Evolutionary conservation across 2,797 vertebrate species (phyloP), one percentile per base, ranked within the genome.

Genomic region (Miichthys miiuy): DNA sequence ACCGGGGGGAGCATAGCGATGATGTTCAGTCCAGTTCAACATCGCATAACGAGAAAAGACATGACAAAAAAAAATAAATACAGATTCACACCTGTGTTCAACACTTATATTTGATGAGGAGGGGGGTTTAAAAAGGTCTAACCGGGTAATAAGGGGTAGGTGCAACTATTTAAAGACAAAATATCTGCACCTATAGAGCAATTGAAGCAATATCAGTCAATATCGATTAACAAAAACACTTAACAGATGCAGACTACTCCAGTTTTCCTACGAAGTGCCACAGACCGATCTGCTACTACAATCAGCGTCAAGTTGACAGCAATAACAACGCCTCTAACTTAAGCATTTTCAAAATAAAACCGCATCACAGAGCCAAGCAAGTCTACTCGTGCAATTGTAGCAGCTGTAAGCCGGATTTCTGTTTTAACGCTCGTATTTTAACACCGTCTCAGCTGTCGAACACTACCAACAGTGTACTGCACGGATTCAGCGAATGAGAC

Each of bases 291-390:
- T 51, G 75, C 48, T 30, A 60, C 69, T 72, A 72, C 50, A 4
- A 20, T 4, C 62, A 16, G 12, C n/a, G 64, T 77, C 72, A 88
- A 84, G 73, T 20, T 57, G 5, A 1, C 54, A 2, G 55, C 0
- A 72, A 52, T 9, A 13, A 6, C 9, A 14, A 1, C 12, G n/a
- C 44, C 23, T 42, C 2, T 27, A 3, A 5, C 18, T 8, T 0
- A 16, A 3, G 4, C 0, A 1, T 4, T 75, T 91, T 84, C 85
- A 87, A 73, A 88, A 80, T 85, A 82, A 83, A 76, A 65, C 18
- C 0, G 1, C 46, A 2, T 42, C 46, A 5, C 6, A 14, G 21
- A 65, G 9, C 2, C 5, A 23, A 6, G 5, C 5, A 3, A 0
- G 7, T 56, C 16, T 13, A 18, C 55, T 38, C 70, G 6, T 1